Evolutionary conservation across 1,140 invertebrate species (phyloP).

Genomic region (fruit fly (Drosophila melanogaster)): Release_6_plus_ISO1_MT NT_037436.4:5447501-5448000

Average conservation of each 20-base stretch:
- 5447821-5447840: too few species aligned
- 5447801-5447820: too few species aligned
- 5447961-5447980: conserved; percentile 83
- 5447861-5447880: not conserved
- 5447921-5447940: conserved; percentile 80
- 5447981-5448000: conserved; percentile 57
- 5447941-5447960: conserved; percentile 82
- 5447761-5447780: not conserved
- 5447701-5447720: conserved; percentile 1
- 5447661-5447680: conserved; percentile 50
- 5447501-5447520: conserved; percentile 4
- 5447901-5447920: conserved; percentile 34
- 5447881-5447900: conserved; percentile 21
- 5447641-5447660: conserved; percentile 37
- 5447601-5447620: not conserved
- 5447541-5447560: conserved; percentile 26
- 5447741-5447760: rapidly evolving
- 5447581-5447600: conserved; percentile 14
- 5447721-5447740: not conserved
- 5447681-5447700: conserved; percentile 52
- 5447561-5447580: conserved; percentile 11
- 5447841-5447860: too few species aligned
- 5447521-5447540: conserved; percentile 26
- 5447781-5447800: too few species aligned
- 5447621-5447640: conserved; percentile 10